Conservation (phyloP, 2,113 vertebrate genomes). For the Hepsetus odoe region DNA sequence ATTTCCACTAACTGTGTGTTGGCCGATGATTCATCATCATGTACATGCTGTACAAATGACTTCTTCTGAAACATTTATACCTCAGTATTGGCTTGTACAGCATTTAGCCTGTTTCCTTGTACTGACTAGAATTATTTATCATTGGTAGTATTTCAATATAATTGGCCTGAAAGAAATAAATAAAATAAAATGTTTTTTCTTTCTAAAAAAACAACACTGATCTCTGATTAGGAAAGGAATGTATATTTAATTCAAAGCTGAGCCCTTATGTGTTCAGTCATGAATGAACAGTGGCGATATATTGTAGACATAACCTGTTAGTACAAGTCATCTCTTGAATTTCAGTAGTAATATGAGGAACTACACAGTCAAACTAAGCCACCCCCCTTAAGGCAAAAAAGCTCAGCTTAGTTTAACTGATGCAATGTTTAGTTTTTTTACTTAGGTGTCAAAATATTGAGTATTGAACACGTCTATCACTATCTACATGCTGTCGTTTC, state of each 20-base stretch:
- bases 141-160: too few species aligned
- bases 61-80: too few species aligned
- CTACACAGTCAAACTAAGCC: neutral
- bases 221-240: neutral
- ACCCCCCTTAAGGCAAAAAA: neutral
- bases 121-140: too few species aligned
- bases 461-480: too few species aligned
- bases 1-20: neutral
- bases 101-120: too few species aligned
- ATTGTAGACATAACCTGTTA: neutral
- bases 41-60: neutral
- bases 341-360: constrained; percentile 5
- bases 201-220: neutral
- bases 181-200: neutral
- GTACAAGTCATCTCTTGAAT: neutral
- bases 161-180: too few species aligned
- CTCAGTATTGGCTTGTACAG: too few species aligned
- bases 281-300: neutral
- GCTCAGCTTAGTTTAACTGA: neutral
- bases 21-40: neutral
- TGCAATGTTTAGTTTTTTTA: too few species aligned
- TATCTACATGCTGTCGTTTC: too few species aligned
- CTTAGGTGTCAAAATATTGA: too few species aligned
- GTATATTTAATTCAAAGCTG: neutral
- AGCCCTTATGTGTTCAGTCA: neutral